Conservation (phyloP, 2,797 vertebrate genomes). For the Chlorospingus flavigularis region DNA sequence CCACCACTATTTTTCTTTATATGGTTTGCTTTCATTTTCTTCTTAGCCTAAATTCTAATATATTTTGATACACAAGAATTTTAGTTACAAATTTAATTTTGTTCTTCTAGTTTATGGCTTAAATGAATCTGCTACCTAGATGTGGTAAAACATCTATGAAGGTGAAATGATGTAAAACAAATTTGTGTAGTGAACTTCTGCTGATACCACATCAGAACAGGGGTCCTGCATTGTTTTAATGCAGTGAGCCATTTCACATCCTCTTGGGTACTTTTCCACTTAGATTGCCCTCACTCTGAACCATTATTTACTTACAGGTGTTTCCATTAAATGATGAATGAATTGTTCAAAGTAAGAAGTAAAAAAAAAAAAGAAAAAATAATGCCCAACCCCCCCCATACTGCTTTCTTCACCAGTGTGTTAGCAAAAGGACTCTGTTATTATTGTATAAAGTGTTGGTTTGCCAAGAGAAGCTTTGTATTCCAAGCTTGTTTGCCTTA, state of each 20-base stretch:
- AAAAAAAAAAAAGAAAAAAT: not conserved
- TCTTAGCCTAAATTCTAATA: not conserved
- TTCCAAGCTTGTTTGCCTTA: not conserved
- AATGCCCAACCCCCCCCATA: rapidly evolving
- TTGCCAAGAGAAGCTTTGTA: not conserved
- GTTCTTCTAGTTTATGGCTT: not conserved
- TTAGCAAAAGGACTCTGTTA: not conserved
- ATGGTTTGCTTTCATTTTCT: not conserved
- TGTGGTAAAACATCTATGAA: not conserved
- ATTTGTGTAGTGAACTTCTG: not conserved
- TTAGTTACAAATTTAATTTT: not conserved
- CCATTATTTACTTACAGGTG: not conserved
- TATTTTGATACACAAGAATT: not conserved
- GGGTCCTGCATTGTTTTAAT: not conserved
- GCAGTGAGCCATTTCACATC: not conserved
- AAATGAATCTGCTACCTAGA: not conserved
- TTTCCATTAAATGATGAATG: not conserved
- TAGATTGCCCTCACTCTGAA: not conserved
- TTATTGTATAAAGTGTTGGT: not conserved
- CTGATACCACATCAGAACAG: not conserved
- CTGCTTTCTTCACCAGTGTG: not conserved
- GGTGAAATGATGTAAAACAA: not conserved
- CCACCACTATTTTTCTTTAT: not conserved
- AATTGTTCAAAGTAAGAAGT: not conserved
- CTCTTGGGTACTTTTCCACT: not conserved